Percentiles rank a stretch among this genome's conserved stretches.
Evolutionary conservation across 2,113 vertebrate species (phyloP).

Genomic region (Lathamus discolor): DNA sequence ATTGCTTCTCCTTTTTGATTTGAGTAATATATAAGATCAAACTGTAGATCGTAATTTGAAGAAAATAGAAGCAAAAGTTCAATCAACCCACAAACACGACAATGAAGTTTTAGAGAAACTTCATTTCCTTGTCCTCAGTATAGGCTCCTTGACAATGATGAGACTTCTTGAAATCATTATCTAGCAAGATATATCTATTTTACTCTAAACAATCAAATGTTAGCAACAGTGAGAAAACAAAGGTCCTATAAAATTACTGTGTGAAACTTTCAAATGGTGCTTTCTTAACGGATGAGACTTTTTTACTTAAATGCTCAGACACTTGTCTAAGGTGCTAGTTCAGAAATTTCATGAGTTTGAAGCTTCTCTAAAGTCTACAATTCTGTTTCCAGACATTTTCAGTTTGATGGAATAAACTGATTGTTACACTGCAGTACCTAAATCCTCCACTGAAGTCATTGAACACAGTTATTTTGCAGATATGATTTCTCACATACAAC

Average conservation of each 20-base stretch:
- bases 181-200: background rate
- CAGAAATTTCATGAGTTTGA: background rate
- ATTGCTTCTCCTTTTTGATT: background rate
- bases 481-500: background rate
- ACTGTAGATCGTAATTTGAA: background rate
- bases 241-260: background rate
- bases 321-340: background rate
- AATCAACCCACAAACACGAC: background rate
- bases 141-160: background rate
- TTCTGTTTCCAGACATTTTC: background rate
- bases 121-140: background rate
- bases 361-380: background rate
- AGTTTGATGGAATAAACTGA: background rate
- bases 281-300: background rate
- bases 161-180: background rate
- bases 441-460: background rate
- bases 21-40: background rate
- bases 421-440: background rate
- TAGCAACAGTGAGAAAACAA: background rate
- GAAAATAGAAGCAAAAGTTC: background rate
- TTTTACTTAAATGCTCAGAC: background rate
- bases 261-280: background rate
- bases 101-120: background rate
- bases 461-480: background rate
- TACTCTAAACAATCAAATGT: background rate